Base-by-base conservation (phyloP, 2,797 vertebrate genomes). In the Odontamblyopus rebecca region DNA sequence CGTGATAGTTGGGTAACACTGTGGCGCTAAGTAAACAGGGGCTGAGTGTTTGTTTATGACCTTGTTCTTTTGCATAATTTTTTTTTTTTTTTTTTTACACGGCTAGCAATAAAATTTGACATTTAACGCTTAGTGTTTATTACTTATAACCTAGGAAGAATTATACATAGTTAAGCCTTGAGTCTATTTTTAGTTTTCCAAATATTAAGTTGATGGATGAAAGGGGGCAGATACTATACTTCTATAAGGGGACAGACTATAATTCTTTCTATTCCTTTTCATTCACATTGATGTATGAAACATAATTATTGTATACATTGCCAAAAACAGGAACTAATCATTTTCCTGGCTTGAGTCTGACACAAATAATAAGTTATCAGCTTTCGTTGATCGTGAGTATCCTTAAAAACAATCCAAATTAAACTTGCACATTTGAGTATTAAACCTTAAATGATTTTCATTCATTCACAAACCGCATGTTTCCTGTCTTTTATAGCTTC, bases 401-500 rank as follows among this genome's bases (percentile, higher is more conserved):
- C 9, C 26, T 50, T 30, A 6, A 50, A 66, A 66, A 50, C 63
- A 51, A 50, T 50, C 13, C 59, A 62, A n/a, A 30, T 32, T 35
- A 35, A 30, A 30, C 35, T 16, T n/a, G 18, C 2, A 3, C 6
- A 9, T 32, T 19, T 32, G 6, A 16, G 2, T 16, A 44, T 64
- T 13, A 48, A 41, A 64, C 38, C 13, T 64, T 0, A 5, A 7
- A 29, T 62, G n/a, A 50, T 26, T 16, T 11, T 16, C 48, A 6
- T 53, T 73, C 54, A 3, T 13, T 71, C 27, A 44, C 63, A 75
- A 48, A 48, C 30, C 53, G 2, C 50, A 51, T 44, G 5, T 64
- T 71, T 59, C 65, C 32, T 61, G 51, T 61, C 27, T 60, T 60
- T 67, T 53, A 68, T 70, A 67, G 66, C 48, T 59, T 41, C 74